phyloP scores from a whole-genome alignment of 64 coral and sea anemone genomes.

The Astreopora myriophthalma region DNA sequence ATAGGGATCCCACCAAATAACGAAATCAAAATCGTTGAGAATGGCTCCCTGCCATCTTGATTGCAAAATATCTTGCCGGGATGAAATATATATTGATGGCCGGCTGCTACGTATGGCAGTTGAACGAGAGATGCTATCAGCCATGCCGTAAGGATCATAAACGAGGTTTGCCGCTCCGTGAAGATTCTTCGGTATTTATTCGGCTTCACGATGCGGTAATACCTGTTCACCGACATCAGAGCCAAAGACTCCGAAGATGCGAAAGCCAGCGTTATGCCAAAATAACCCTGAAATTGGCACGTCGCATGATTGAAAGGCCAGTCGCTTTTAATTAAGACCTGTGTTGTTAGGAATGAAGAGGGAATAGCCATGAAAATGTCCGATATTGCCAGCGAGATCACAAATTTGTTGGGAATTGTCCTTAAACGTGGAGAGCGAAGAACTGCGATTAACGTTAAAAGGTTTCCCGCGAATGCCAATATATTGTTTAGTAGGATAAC shows the following conservation, averaged over 20 bases:
- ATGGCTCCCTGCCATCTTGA: conserved; percentile 14
- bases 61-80: conserved; percentile 62
- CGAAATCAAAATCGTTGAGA: conserved; percentile 29
- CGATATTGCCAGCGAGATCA: conserved; percentile 54
- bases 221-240: conserved; percentile 49
- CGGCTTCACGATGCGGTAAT: conserved; percentile 38
- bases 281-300: conserved; percentile 69
- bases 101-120: conserved; percentile 18
- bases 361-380: conserved; percentile 52
- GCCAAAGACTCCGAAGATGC: conserved; percentile 44
- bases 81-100: conserved; percentile 44
- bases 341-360: not conserved
- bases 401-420: conserved; percentile 31
- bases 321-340: conserved; percentile 15
- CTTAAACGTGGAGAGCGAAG: not conserved
- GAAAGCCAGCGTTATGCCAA: conserved; percentile 17
- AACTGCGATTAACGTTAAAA: conserved; percentile 26
- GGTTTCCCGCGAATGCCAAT: conserved; percentile 24
- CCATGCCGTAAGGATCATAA: conserved; percentile 12
- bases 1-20: conserved; percentile 23
- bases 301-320: conserved; percentile 41
- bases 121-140: conserved; percentile 2
- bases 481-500: not conserved
- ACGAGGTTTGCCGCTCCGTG: not conserved
- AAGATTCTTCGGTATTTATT: conserved; percentile 23